Percentiles rank a stretch among this genome's conserved stretches.
Evolutionary conservation across 1,140 invertebrate species (phyloP).

Genomic region (Acromyrmex echinatior): DNA sequence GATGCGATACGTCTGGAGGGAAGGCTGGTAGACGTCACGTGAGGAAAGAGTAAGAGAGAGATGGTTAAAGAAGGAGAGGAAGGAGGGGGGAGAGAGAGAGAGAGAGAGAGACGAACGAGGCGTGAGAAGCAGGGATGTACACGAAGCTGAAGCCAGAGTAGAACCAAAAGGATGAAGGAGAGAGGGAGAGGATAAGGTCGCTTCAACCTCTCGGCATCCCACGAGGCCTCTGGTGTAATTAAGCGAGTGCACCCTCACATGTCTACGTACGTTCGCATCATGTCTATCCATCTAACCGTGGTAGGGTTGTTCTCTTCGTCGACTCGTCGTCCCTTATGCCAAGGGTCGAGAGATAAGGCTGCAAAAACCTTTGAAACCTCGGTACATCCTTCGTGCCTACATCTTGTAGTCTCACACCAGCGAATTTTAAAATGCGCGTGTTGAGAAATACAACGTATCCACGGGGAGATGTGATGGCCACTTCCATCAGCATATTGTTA

Average conservation of each 20-base stretch:
- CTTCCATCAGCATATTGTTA: conserved; percentile 42
- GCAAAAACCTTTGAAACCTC: conserved; percentile 79
- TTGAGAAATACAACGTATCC: conserved; percentile 38
- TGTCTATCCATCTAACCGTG: conserved; percentile 84
- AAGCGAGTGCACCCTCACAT: conserved; percentile 86
- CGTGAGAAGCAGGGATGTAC: conserved; percentile 65
- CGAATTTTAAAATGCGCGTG: conserved; percentile 62
- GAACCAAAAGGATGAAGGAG: conserved; percentile 63
- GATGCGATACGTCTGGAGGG: conserved; percentile 76
- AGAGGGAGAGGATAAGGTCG: conserved; percentile 78
- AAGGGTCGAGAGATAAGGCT: conserved; percentile 74
- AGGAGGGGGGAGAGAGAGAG: conserved; percentile 27
- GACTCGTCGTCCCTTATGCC: conserved; percentile 68
- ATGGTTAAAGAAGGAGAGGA: neutral
- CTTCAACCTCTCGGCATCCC: conserved; percentile 84
- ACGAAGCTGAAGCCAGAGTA: conserved; percentile 67
- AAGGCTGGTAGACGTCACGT: conserved; percentile 76
- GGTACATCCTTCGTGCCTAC: conserved; percentile 57
- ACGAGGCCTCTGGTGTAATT: conserved; percentile 85
- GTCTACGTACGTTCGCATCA: conserved; percentile 84
- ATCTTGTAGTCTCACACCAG: conserved; percentile 60
- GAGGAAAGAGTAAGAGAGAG: conserved; percentile 67
- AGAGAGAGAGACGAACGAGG: conserved; percentile 57
- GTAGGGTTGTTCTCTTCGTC: conserved; percentile 81
- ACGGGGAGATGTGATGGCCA: conserved; percentile 43